Conservation (phyloP, 2,888 invertebrate genomes). For the Congeria kusceri region DNA sequence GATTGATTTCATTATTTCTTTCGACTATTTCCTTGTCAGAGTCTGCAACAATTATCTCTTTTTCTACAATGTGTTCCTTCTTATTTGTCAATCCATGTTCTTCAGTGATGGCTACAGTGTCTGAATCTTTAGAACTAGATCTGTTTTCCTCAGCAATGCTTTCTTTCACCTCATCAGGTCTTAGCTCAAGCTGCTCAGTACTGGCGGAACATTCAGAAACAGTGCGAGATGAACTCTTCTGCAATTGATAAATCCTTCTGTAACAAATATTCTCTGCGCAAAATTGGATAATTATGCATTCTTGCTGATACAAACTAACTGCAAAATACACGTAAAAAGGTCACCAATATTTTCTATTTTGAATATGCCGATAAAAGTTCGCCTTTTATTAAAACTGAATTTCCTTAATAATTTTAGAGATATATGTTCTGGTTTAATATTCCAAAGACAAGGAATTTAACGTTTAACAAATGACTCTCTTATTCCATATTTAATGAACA, state of each 20-base stretch:
- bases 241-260: too few relatives aligned
- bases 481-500: too few relatives aligned
- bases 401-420: too few relatives aligned
- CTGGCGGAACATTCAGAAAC: constrained; percentile 62
- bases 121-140: not conserved
- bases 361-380: too few relatives aligned
- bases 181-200: constrained; percentile 37
- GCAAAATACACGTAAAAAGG: too few relatives aligned
- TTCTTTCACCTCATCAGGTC: constrained; percentile 45
- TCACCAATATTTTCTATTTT: too few relatives aligned
- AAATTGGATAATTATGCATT: too few relatives aligned
- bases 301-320: not conserved
- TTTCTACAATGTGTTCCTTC: not conserved
- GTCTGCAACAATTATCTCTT: not conserved
- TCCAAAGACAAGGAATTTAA: too few relatives aligned
- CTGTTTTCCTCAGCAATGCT: not conserved
- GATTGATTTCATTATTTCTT: constrained; percentile 25
- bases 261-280: too few relatives aligned
- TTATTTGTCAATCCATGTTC: not conserved
- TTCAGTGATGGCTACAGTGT: not conserved
- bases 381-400: too few relatives aligned
- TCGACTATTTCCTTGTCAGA: constrained; percentile 7
- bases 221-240: constrained; percentile 35
- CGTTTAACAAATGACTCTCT: too few relatives aligned
- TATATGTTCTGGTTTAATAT: too few relatives aligned